Percentiles rank a stretch among this genome's conserved stretches.
phyloP scores from a whole-genome alignment of 2,888 invertebrate genomes.

The Polydesmus complanatus region DNA sequence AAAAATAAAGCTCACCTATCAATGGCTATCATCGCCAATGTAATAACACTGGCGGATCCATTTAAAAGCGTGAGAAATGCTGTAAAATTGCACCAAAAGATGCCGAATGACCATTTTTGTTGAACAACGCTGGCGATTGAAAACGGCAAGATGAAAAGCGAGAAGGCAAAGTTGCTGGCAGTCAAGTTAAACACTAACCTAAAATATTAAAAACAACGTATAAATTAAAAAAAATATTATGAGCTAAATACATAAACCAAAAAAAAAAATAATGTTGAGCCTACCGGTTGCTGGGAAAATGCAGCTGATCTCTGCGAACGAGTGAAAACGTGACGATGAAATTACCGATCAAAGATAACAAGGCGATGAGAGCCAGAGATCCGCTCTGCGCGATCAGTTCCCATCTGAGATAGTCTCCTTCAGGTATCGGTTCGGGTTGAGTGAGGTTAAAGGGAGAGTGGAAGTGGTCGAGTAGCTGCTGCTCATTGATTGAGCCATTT shows the following conservation, averaged over 20 bases:
- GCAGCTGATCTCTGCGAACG: background rate
- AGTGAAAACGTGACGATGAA: background rate
- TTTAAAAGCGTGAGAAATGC: constrained; percentile 14
- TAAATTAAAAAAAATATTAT: background rate
- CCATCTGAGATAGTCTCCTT: no score
- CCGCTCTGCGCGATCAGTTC: no score
- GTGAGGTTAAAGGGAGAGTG: no score
- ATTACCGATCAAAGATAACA: background rate
- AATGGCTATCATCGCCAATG: constrained; percentile 12
- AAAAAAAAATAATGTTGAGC: no score
- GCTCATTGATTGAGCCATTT: no score
- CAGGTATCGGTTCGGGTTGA: no score
- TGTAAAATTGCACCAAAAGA: constrained; percentile 18
- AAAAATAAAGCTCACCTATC: constrained; percentile 13
- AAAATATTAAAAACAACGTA: constrained; percentile 27
- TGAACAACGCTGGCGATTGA: constrained; percentile 6
- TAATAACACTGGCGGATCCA: constrained; percentile 11
- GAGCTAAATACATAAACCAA: no score
- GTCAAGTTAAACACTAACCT: constrained; percentile 17
- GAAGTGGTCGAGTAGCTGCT: no score
- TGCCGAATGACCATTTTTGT: constrained; percentile 15
- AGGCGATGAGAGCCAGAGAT: background rate
- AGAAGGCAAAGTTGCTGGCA: constrained; percentile 12
- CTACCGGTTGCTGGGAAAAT: background rate
- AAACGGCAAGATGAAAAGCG: constrained; percentile 14